Percentiles rank a stretch among this genome's conserved stretches.
Conservation (phyloP, 2,797 vertebrate genomes). For the Tangara arthus region DNA sequence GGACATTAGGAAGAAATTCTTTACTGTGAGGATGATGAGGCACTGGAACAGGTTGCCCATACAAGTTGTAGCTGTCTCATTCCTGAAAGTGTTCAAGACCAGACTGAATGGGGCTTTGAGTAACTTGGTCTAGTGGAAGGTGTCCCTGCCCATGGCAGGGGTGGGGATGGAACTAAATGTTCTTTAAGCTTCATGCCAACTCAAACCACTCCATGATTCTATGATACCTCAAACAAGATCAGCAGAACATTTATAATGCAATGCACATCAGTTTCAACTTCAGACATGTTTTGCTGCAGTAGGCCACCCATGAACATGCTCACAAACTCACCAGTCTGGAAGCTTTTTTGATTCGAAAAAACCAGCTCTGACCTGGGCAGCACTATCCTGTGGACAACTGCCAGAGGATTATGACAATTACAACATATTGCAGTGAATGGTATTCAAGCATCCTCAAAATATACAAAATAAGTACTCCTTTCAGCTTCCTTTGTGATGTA, state of each 20-base stretch:
- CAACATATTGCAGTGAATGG: not conserved
- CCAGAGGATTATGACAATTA: not conserved
- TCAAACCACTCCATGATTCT: not conserved
- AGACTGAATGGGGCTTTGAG: not conserved
- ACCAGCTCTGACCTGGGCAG: rapidly evolving
- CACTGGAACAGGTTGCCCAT: not conserved
- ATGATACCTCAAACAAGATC: not conserved
- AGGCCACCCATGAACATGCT: not conserved
- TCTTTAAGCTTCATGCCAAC: not conserved
- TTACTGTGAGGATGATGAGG: not conserved
- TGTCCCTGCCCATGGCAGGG: too few species aligned
- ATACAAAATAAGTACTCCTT: not conserved
- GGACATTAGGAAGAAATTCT: not conserved
- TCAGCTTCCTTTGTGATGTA: not conserved
- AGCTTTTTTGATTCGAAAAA: not conserved
- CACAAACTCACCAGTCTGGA: not conserved
- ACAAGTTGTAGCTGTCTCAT: not conserved
- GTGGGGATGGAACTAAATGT: not conserved
- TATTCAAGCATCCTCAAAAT: not conserved
- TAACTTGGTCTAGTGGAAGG: not conserved
- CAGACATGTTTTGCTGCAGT: not conserved
- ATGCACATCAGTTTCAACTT: not conserved
- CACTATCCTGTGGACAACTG: not conserved
- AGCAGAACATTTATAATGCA: not conserved
- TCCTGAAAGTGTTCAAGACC: not conserved